These are phyloP conservation scores for Aegypius monachus DNA, from an alignment of 2,113 vertebrate genomes.

Conservation along the genomic window DNA sequence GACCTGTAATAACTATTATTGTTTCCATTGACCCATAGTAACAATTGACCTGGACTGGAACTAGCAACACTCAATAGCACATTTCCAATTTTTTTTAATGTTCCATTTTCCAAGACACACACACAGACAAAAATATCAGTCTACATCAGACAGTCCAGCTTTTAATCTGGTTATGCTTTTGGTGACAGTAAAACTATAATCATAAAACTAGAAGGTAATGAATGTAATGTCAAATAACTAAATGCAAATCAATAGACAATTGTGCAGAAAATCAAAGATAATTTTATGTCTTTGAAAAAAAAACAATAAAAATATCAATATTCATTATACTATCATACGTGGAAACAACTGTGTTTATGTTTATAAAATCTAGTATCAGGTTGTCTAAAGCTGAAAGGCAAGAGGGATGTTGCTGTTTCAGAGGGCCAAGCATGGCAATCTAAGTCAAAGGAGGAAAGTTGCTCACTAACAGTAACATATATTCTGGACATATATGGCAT, in stretches of 20 bases:
- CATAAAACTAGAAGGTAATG: background rate
- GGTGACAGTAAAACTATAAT: background rate
- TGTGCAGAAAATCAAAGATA: background rate
- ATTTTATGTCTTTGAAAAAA: background rate
- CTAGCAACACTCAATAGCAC: background rate
- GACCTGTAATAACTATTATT: slow-evolving; percentile 17
- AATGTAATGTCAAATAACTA: background rate
- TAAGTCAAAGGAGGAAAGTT: background rate
- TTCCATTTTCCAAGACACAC: background rate
- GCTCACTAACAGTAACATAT: background rate
- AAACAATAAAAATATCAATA: background rate
- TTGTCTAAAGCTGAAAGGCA: background rate
- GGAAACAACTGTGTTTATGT: background rate
- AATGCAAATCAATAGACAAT: background rate
- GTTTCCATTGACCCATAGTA: slow-evolving; percentile 5
- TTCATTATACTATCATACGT: background rate
- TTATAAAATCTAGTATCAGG: background rate
- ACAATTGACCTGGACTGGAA: background rate
- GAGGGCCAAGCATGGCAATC: background rate
- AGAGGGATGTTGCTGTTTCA: background rate
- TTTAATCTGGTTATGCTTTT: background rate
- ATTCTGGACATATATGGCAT: background rate
- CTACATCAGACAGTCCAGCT: background rate
- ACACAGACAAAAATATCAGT: background rate
- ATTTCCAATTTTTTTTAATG: background rate